These are phyloP conservation scores for Cassiopea xamachana DNA, from an alignment of 30 jellyfish, hydroid and myxozoan species.

Conservation along the genomic window DNA sequence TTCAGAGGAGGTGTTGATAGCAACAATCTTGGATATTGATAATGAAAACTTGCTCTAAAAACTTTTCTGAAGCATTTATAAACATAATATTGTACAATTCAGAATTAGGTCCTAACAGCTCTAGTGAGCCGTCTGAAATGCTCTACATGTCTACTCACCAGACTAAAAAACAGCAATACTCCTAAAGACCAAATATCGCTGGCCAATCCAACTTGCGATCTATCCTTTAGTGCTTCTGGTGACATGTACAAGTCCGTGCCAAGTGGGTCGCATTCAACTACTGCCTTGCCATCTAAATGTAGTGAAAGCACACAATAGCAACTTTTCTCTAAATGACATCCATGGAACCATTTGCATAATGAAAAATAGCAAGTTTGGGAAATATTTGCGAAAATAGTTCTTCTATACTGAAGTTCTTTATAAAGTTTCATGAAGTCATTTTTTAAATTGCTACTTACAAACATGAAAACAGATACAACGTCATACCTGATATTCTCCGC, in stretches of 20 bases:
- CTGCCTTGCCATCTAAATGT: slow-evolving; percentile 50
- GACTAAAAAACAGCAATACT: slow-evolving; percentile 60
- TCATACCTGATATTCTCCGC: slow-evolving; percentile 79
- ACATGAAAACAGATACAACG: not conserved
- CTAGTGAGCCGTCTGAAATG: not conserved
- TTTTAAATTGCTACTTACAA: not conserved
- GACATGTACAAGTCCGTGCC: slow-evolving; percentile 91
- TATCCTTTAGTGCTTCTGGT: slow-evolving; percentile 90
- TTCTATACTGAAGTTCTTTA: too few species aligned
- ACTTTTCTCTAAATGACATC: too few species aligned
- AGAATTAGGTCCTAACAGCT: not conserved
- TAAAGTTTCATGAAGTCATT: too few species aligned
- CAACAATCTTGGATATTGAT: too few species aligned
- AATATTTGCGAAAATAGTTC: too few species aligned
- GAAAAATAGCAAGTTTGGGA: too few species aligned
- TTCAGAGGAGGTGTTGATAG: too few species aligned
- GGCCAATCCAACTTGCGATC: slow-evolving; percentile 59
- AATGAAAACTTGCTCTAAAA: too few species aligned
- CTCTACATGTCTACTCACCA: slow-evolving; percentile 49
- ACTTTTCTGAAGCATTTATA: too few species aligned
- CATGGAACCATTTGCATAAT: too few species aligned
- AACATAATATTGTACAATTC: not conserved
- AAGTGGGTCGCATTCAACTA: slow-evolving; percentile 81
- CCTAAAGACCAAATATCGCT: slow-evolving; percentile 90
- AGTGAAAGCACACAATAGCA: not conserved